Percentiles rank a stretch among this genome's conserved stretches.
Conservation (phyloP, 35 echinoderm and acorn worm species). For the Heliocidaris erythrogramma region DNA sequence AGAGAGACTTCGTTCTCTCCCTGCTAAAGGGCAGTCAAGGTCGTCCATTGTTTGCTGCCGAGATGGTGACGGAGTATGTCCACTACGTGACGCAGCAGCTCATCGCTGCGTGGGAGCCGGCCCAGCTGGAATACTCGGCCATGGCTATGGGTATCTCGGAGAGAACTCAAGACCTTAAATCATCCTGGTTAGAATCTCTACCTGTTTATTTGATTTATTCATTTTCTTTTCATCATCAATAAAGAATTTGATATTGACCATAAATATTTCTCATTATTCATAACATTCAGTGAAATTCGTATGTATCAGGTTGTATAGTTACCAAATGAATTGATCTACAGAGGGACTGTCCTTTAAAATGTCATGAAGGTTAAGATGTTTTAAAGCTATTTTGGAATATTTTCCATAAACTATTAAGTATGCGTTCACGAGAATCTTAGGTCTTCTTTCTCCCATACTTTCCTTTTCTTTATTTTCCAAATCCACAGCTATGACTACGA, state of each 20-base stretch:
- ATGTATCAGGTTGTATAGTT: too few relatives aligned
- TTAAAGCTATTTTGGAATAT: too few relatives aligned
- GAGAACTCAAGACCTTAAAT: slow-evolving; percentile 85
- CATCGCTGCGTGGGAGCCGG: slow-evolving; percentile 54
- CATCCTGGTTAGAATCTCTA: slow-evolving; percentile 59
- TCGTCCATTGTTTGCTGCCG: slow-evolving; percentile 72
- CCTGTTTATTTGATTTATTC: not conserved
- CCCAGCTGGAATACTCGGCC: slow-evolving; percentile 77
- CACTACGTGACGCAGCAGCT: slow-evolving; percentile 61
- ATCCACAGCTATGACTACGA: slow-evolving; percentile 83
- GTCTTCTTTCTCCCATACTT: not conserved
- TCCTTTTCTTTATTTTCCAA: not conserved
- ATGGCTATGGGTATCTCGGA: slow-evolving; percentile 86
- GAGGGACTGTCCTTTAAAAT: too few relatives aligned
- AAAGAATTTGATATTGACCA: not conserved
- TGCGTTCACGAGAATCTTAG: too few relatives aligned
- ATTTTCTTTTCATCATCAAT: not conserved
- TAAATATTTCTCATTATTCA: too few relatives aligned
- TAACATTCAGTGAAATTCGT: too few relatives aligned
- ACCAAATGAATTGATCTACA: too few relatives aligned
- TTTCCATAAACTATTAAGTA: too few relatives aligned
- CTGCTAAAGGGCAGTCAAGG: slow-evolving; percentile 68
- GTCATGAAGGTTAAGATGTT: too few relatives aligned
- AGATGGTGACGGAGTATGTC: slow-evolving; percentile 96
- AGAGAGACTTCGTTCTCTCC: slow-evolving; percentile 78